phyloP scores from a whole-genome alignment of 2,888 invertebrate species.

The Terebella lapidaria region DNA sequence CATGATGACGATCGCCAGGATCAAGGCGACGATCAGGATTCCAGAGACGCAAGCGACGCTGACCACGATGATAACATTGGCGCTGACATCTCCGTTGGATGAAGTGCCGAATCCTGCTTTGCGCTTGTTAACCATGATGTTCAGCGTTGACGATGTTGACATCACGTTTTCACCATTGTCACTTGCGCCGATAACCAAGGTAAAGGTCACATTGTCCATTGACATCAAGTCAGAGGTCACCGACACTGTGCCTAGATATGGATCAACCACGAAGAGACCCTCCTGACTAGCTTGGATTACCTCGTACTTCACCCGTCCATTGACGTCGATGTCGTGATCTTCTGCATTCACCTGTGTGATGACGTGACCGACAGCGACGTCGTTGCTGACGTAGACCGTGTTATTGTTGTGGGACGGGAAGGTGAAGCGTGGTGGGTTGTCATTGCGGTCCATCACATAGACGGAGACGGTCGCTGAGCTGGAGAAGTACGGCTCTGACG shows the following conservation, averaged over 20 bases:
- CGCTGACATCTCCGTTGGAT: not conserved
- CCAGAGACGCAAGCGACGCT: not conserved
- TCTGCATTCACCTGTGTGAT: not conserved
- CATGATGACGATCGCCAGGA: not conserved
- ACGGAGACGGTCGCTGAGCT: conserved; percentile 19
- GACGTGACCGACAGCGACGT: not conserved
- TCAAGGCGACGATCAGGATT: not conserved
- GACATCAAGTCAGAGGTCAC: not conserved
- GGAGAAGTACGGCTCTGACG: not conserved
- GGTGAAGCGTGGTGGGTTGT: conserved; percentile 21
- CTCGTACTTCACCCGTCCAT: not conserved
- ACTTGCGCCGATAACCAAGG: not conserved
- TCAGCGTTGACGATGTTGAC: not conserved
- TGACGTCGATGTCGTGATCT: not conserved
- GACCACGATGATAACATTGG: not conserved
- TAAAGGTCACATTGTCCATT: not conserved
- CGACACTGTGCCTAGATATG: not conserved
- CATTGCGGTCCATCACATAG: conserved; percentile 21
- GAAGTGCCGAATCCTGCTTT: not conserved
- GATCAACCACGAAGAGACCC: not conserved
- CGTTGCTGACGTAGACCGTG: not conserved
- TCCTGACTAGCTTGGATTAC: not conserved
- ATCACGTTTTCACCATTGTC: not conserved
- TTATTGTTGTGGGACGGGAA: conserved; percentile 11
- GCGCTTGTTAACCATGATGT: not conserved